Evolutionary conservation across 1,140 invertebrate species (phyloP).

Genomic region (Anoplophora glabripennis): DNA sequence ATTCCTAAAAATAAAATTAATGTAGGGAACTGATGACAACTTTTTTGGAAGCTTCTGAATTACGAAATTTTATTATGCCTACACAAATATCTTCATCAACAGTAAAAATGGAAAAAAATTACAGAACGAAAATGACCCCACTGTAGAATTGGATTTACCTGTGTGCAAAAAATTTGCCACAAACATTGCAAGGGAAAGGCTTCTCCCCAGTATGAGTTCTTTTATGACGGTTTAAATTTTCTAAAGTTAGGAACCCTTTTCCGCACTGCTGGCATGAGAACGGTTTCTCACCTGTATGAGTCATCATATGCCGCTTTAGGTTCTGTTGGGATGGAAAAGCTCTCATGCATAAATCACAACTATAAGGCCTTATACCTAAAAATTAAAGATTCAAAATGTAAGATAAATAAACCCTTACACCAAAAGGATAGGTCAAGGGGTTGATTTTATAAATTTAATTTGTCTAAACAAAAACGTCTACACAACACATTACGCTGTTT

Average conservation of each 20-base stretch:
- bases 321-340: constrained; percentile 39
- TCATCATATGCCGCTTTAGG: constrained; percentile 69
- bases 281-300: constrained; percentile 69
- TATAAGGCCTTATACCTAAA: constrained; percentile 37
- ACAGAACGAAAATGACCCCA: no score
- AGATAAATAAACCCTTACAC: not conserved
- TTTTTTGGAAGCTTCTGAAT: no score
- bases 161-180: constrained; percentile 44
- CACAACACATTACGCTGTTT: no score
- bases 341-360: constrained; percentile 35
- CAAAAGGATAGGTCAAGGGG: no score
- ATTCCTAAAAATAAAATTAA: no score
- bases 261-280: constrained; percentile 50
- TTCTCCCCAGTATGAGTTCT: constrained; percentile 62
- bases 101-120: no score
- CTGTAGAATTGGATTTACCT: constrained; percentile 29
- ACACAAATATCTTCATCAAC: no score
- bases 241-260: constrained; percentile 38
- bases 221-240: constrained; percentile 62
- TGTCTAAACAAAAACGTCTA: no score
- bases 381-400: constrained; percentile 1
- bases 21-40: no score
- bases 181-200: constrained; percentile 52
- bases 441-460: no score
- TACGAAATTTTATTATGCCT: no score